Conservation (phyloP, 1,140 invertebrate species). For the Camponotus floridanus region DNA sequence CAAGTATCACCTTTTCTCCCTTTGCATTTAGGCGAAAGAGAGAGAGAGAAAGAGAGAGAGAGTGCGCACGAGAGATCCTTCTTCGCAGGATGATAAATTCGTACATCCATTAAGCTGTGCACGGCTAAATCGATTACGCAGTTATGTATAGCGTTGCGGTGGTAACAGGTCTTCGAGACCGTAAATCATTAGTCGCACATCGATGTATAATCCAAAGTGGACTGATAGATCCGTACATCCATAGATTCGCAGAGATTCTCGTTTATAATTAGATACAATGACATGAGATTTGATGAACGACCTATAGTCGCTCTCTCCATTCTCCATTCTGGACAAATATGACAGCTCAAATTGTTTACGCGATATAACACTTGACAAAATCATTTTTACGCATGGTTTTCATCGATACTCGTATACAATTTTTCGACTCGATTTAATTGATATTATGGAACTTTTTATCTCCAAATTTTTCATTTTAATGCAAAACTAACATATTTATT, state of each 20-base stretch:
- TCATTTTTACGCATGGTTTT: not conserved
- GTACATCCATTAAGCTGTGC: slow-evolving; percentile 25
- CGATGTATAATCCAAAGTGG: slow-evolving; percentile 39
- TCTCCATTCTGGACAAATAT: not conserved
- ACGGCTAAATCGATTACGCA: slow-evolving; percentile 47
- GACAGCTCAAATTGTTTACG: not conserved
- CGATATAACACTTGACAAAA: not conserved
- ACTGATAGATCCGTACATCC: slow-evolving; percentile 33
- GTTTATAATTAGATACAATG: slow-evolving; percentile 53
- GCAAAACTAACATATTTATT: not conserved
- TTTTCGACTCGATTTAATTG: not conserved
- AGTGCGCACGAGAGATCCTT: slow-evolving; percentile 9
- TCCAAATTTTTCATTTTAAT: not conserved
- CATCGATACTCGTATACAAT: not conserved
- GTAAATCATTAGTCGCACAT: slow-evolving; percentile 42
- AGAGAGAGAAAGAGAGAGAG: not conserved
- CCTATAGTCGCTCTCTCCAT: not conserved
- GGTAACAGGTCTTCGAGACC: not conserved
- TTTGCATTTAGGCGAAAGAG: not conserved
- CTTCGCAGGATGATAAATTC: slow-evolving; percentile 29
- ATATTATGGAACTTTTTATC: not conserved
- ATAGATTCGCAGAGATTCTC: slow-evolving; percentile 48
- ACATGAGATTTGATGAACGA: slow-evolving; percentile 38
- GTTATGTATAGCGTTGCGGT: slow-evolving; percentile 10
- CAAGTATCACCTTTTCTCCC: not conserved